These are phyloP conservation scores for Holothuria scabra DNA, from an alignment of 53 echinoderm and acorn worm genomes.

Conservation along the genomic window DNA sequence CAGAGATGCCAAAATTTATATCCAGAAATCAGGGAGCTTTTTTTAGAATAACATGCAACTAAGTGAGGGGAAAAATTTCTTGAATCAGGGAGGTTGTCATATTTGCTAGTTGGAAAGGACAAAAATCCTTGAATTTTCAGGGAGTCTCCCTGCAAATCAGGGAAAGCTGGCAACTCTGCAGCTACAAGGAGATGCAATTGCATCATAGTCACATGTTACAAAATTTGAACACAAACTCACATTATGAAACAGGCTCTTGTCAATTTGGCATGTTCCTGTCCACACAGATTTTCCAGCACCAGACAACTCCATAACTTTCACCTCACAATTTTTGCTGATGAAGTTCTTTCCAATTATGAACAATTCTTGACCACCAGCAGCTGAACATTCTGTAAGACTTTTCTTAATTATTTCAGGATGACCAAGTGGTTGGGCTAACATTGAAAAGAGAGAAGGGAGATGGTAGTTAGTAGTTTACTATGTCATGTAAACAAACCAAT, in stretches of 20 bases:
- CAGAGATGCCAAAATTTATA: too few species aligned
- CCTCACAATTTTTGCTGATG: constrained; percentile 79
- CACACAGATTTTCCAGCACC: constrained; percentile 73
- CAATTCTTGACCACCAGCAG: constrained; percentile 86
- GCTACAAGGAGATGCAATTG: too few species aligned
- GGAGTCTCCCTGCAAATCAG: too few species aligned
- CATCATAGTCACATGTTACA: too few species aligned
- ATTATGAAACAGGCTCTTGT: constrained; percentile 89
- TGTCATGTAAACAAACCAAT: not conserved
- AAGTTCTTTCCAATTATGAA: constrained; percentile 99
- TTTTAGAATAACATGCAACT: too few species aligned
- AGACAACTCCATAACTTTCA: constrained; percentile 80
- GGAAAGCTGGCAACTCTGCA: too few species aligned
- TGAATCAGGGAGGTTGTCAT: too few species aligned
- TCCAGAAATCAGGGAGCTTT: too few species aligned
- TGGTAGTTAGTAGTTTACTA: too few species aligned
- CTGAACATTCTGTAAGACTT: constrained; percentile 78
- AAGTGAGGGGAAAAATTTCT: too few species aligned
- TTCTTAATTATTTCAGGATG: constrained; percentile 96
- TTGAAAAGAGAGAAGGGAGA: not conserved
- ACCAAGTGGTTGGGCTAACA: constrained; percentile 92
- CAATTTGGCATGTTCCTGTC: constrained; percentile 91
- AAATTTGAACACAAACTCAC: constrained; percentile 58
- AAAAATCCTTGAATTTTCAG: too few species aligned
- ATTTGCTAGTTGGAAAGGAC: too few species aligned